Evolutionary conservation across 1,140 invertebrate species (phyloP).

Genomic region (Brachionus koreanus): DNA sequence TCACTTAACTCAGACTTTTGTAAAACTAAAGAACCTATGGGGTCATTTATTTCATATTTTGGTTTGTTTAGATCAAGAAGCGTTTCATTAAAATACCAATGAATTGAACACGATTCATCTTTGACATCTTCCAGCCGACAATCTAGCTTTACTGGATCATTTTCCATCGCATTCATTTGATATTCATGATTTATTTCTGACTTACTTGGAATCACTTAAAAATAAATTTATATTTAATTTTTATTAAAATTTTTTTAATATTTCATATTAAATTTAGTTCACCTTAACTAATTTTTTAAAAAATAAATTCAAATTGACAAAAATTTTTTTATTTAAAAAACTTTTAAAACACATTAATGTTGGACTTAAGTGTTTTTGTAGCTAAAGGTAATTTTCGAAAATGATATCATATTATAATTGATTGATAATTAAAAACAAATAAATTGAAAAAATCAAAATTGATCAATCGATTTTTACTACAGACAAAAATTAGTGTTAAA

Average conservation of each 20-base stretch:
- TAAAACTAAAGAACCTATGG: background rate
- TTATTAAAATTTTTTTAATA: background rate
- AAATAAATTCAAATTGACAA: too few relatives aligned
- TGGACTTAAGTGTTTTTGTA: too few relatives aligned
- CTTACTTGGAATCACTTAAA: background rate
- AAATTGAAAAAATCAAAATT: too few relatives aligned
- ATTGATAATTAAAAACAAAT: too few relatives aligned
- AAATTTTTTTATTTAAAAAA: too few relatives aligned
- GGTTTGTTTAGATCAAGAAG: background rate
- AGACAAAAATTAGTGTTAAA: too few relatives aligned
- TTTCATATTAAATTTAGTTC: too few relatives aligned
- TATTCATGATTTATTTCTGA: background rate
- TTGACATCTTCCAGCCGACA: background rate
- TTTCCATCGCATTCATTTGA: background rate
- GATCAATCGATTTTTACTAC: too few relatives aligned
- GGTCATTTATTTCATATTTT: background rate
- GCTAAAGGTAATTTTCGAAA: too few relatives aligned
- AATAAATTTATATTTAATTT: background rate
- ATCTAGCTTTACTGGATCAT: background rate
- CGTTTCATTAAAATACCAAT: constrained; percentile 2
- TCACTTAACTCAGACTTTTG: background rate
- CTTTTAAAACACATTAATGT: too few relatives aligned
- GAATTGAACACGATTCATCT: background rate
- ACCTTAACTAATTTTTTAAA: too few relatives aligned
- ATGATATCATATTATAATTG: too few relatives aligned